These are phyloP conservation scores for Anastrepha ludens DNA, from an alignment of 1,140 invertebrate species.

Conservation along the genomic window DNA sequence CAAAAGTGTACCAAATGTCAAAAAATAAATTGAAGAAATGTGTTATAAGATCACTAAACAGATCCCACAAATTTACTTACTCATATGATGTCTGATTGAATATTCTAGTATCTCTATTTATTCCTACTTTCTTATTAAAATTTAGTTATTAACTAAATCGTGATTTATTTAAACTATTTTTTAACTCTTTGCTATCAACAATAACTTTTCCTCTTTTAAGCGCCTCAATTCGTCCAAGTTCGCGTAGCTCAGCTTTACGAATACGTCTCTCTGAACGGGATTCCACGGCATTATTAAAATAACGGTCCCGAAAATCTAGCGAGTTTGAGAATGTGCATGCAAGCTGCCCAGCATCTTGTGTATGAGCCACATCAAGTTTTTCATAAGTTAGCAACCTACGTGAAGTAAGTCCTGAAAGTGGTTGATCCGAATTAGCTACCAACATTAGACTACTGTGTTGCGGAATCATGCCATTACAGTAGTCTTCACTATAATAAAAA, in stretches of 20 bases:
- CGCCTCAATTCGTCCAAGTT: slow-evolving; percentile 68
- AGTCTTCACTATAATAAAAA: slow-evolving; percentile 80
- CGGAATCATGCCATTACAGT: slow-evolving; percentile 84
- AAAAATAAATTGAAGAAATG: no score
- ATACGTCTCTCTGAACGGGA: slow-evolving; percentile 77
- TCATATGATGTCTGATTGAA: no score
- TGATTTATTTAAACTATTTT: slow-evolving; percentile 68
- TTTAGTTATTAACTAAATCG: slow-evolving; percentile 61
- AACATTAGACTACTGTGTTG: slow-evolving; percentile 86
- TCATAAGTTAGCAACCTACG: slow-evolving; percentile 90
- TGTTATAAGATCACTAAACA: no score
- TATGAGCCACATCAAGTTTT: slow-evolving; percentile 80
- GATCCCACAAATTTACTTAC: no score
- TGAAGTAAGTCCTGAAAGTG: slow-evolving; percentile 85
- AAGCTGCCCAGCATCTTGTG: neutral
- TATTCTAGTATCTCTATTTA: neutral
- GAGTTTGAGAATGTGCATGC: neutral
- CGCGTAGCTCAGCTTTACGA: slow-evolving; percentile 63
- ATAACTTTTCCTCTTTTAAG: slow-evolving; percentile 66
- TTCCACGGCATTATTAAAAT: slow-evolving; percentile 80
- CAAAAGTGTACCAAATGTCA: no score
- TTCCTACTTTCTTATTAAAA: neutral
- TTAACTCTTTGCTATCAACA: slow-evolving; percentile 62
- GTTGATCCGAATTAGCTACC: slow-evolving; percentile 90
- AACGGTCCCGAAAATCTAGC: slow-evolving; percentile 74